Evolutionary conservation across 1,140 invertebrate genomes (phyloP), one percentile per base, ranked within the genome.

Genomic region (Drosophila pseudoobscura): DNA sequence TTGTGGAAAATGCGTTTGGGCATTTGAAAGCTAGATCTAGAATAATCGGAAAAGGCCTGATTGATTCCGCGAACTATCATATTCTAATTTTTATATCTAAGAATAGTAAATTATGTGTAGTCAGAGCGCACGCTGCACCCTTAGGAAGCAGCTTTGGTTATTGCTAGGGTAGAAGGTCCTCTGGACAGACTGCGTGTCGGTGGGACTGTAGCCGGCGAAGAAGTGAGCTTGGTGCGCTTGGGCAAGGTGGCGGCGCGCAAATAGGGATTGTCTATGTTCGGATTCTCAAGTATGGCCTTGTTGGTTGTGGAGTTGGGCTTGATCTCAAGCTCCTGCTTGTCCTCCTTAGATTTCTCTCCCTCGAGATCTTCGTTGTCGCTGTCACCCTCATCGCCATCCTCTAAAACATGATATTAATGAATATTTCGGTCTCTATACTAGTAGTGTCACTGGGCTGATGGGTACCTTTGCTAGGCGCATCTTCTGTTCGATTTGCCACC

Each of bases 201-300:
- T 11, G 7, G 50, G 22, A 11, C 62, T 17, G 20, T 49, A 11
- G 35, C 35, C 35, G 35, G 35, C 13, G 35, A 39, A 11, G 35
- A 13, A 4, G 35, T 13, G 1, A 39, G 35, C 26, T 91, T 92
- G 22, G 79, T 73, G 22, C 92, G 92, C 72, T 93, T 92, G 5
- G 96, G 95, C 78, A 96, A 91, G 87, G 96, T 97, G 0, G 96
- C 95, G 1, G 96, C 96, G 31, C 96, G 93, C 59, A 98, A 92
- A 91, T 97, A 98, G 0, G 97, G 97, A 93, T 97, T 98, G 88
- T 98, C 97, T 76, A 97, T 97, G 8, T 94, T 92, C 53, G 94
- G 94, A 83, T 93, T 87, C 17, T 87, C 83, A 26, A 87, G 41
- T 35, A 87, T 87, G 0, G 83, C 83, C 46, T 87, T 87, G 26